Percentiles rank a stretch among this genome's conserved stretches.
Conservation (phyloP, 1,140 invertebrate genomes). For the Drosophila elegans region DNA sequence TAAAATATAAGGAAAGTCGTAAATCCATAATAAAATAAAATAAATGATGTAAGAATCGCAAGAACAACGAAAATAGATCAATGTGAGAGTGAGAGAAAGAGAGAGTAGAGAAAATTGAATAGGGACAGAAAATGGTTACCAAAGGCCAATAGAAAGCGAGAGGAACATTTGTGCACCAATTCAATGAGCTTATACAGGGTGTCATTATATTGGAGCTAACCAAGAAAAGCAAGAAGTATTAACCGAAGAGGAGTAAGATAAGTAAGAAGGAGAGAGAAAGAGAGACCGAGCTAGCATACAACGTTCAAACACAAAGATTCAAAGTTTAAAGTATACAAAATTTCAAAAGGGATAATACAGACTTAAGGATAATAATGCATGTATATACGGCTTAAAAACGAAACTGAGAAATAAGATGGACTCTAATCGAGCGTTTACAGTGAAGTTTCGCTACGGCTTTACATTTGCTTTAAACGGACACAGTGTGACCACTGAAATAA, state of each 20-base stretch:
- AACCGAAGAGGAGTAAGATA: constrained; percentile 1
- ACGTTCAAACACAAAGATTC: constrained; percentile 34
- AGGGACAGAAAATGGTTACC: neutral
- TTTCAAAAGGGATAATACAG: constrained; percentile 12
- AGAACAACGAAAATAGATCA: constrained; percentile 25
- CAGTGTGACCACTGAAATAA: neutral
- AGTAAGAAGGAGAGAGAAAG: constrained; percentile 9
- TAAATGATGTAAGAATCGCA: constrained; percentile 24
- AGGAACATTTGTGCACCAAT: constrained; percentile 26
- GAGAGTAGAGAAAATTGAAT: neutral
- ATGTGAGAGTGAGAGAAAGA: constrained; percentile 9
- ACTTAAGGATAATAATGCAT: constrained; percentile 6
- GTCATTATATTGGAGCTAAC: neutral
- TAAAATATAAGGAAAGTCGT: constrained; percentile 31
- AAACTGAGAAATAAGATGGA: constrained; percentile 3
- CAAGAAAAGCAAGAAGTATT: constrained; percentile 11
- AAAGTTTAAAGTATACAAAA: constrained; percentile 19
- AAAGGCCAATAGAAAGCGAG: constrained; percentile 5
- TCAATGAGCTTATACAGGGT: constrained; percentile 1
- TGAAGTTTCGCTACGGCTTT: neutral
- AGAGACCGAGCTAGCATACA: constrained; percentile 42
- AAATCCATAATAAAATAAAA: constrained; percentile 16
- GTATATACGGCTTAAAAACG: constrained; percentile 1
- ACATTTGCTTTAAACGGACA: neutral
- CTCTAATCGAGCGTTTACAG: neutral